phyloP scores from a whole-genome alignment of 2,888 invertebrate species.

The Tupiocoris notatus region DNA sequence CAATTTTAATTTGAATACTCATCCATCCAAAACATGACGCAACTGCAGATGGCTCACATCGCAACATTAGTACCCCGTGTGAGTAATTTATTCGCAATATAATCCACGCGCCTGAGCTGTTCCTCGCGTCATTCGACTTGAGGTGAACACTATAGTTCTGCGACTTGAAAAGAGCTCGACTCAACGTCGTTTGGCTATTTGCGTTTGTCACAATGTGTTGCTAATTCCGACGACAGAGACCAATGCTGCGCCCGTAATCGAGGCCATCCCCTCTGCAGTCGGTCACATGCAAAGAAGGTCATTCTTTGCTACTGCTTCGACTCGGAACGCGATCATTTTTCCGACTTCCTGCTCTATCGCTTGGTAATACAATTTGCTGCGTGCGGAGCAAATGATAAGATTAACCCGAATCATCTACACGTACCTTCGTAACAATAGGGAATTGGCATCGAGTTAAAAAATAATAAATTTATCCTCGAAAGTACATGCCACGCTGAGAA shows the following conservation, averaged over 20 bases:
- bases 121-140: not conserved
- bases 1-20: too few relatives aligned
- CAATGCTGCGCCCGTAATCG: constrained; percentile 5
- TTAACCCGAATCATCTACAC: too few relatives aligned
- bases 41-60: too few relatives aligned
- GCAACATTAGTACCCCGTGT: not conserved
- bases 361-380: too few relatives aligned
- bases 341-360: too few relatives aligned
- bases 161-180: not conserved
- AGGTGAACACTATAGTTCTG: too few relatives aligned
- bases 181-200: not conserved
- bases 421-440: too few relatives aligned
- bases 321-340: not conserved
- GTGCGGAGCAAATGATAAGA: too few relatives aligned
- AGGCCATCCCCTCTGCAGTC: constrained; percentile 1
- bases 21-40: too few relatives aligned
- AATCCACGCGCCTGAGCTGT: not conserved
- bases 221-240: constrained; percentile 1
- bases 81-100: not conserved
- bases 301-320: not conserved
- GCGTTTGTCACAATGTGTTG: not conserved
- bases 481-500: too few relatives aligned
- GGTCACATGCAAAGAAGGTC: not conserved
- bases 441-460: too few relatives aligned
- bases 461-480: too few relatives aligned